Evolutionary conservation across 2,113 vertebrate species (phyloP), one percentile per base, ranked within the genome.

Genomic region (Heloderma charlesbogerti): DNA sequence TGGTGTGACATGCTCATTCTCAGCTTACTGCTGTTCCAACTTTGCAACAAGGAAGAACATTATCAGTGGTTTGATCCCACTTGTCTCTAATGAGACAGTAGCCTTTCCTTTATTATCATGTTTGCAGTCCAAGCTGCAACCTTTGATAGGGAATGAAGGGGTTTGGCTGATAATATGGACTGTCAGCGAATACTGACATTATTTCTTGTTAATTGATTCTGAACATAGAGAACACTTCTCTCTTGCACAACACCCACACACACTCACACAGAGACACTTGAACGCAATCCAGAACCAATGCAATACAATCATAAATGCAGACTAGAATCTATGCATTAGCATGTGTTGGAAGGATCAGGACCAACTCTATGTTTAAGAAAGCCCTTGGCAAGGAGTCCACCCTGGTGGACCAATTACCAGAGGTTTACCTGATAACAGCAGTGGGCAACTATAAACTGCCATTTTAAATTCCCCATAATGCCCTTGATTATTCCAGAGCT

Each of bases 1-100:
- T 82, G 88, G 66, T 86, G 67, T 86, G 84, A 72, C 63, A 67
- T 40, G 45, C 45, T 57, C 25, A 57, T 80, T 89, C 88, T 54
- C 48, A 25, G 69, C 22, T 63, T 60, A 57, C 69, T 43, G 69
- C 69, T 43, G 18, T 63, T 72, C 54, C 34, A 10, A 51, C 45
- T 43, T 89, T 43, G 48, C 27, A 54, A 5, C 34, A 48, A 31
- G 67, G 22, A 74, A 83, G 31, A 60, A 22, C 72, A 67, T 90
- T 45, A 45, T 85, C 60, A 40, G 7, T 20, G 1, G 54, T 54
- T 79, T 22, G 22, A 67, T 84, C 72, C 27, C 43, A 37, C 27
- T 7, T 67, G 7, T 25, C 81, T 60, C 63, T 43, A 34, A 48
- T 51, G 37, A 40, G 5, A 48, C 20, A n/a, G 67, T 66, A 34